Conservation (phyloP, 2,888 invertebrate genomes). For the Tipula unca region DNA sequence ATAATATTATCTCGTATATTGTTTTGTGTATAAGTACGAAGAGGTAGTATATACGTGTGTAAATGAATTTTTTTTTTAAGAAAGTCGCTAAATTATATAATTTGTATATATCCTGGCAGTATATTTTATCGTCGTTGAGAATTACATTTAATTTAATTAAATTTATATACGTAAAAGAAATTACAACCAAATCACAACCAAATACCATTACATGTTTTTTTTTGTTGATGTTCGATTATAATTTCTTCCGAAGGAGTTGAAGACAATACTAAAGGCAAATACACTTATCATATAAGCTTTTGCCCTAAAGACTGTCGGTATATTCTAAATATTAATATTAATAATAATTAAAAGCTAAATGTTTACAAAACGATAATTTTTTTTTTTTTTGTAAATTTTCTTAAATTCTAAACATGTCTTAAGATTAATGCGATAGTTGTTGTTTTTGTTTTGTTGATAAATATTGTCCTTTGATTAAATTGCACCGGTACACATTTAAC, state of each 20-base stretch:
- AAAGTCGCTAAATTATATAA: no score
- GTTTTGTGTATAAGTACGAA: not conserved
- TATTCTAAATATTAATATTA: not conserved
- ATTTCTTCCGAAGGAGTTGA: not conserved
- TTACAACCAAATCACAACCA: not conserved
- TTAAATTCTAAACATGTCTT: not conserved
- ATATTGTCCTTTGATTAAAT: not conserved
- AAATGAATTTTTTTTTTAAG: no score
- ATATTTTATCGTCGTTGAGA: not conserved
- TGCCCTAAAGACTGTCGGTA: not conserved
- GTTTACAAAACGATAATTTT: not conserved
- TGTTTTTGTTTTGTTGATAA: not conserved
- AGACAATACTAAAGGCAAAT: not conserved
- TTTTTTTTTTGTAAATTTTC: not conserved
- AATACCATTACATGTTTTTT: not conserved
- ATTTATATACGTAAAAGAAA: not conserved
- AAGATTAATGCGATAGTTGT: conserved; percentile 1
- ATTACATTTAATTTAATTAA: not conserved
- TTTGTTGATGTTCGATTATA: not conserved
- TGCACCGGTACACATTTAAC: not conserved
- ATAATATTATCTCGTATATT: not conserved
- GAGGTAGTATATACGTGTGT: not conserved
- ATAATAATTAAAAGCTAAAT: not conserved
- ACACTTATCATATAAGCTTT: not conserved
- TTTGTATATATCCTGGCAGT: not conserved